Evolutionary conservation across 2,113 vertebrate genomes (phyloP), one percentile per base, ranked within the genome.

Genomic region (Pedetes capensis): DNA sequence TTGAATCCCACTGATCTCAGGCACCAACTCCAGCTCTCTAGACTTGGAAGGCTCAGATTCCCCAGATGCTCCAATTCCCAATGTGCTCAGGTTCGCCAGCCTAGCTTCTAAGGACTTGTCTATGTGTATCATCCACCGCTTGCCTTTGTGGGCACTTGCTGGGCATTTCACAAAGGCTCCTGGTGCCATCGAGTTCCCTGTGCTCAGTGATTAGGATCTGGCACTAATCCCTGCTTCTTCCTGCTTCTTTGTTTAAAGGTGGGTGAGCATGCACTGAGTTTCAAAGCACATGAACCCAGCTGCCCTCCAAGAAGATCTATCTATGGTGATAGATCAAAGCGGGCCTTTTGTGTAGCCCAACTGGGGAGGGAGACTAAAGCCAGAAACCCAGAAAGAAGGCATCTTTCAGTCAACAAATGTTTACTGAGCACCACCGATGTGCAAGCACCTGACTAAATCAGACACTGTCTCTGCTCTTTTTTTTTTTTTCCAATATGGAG

Each of bases 211-310:
- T 81, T 78, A 89, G 47, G 64, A 83, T 93, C 89, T 89, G 64
- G 79, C 72, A 49, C 25, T 81, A 93, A 95, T 94, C 79, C 74
- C 81, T 27, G 44, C 75, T 96, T 87, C 92, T 91, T 95, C 81
- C 51, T 92, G 81, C 49, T 92, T 42, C 87, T 96, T 82, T 89
- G 87, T 93, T 80, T 95, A 95, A 91, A 95, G 61, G 49, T 51
- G 23, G 55, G 37, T 53, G 57, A 87, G 61, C 57, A 49, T 37
- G 51, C 61, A 8, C 64, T 55, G 64, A 42, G 37, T 76, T 94
- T 74, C 34, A 83, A 84, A 95, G 68, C 23, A 39, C 22, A 63
- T 81, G 37, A 91, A 66, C 49, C 64, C 11, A 76, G 44, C 9
- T 7, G 5, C 55, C 57, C 55, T 93, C 86, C 74, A 55, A 79